Conservation (phyloP, 2,797 vertebrate species). For the Meda fulgida region DNA sequence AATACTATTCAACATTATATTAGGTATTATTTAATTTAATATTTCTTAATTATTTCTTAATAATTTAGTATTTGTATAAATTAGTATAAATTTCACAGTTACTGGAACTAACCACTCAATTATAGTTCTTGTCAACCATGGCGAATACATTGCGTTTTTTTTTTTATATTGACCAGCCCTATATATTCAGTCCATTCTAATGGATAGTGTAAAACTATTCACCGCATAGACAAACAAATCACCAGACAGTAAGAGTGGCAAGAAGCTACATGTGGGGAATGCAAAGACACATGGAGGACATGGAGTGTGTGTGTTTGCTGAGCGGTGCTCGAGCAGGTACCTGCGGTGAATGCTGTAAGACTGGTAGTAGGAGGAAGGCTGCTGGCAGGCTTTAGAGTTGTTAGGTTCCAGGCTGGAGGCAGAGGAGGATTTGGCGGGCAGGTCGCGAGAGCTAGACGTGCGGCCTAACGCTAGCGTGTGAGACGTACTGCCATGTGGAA, state of each 20-base stretch:
- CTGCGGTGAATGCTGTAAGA: constrained; percentile 87
- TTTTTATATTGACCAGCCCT: neutral
- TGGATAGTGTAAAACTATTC: neutral
- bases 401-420: constrained; percentile 87
- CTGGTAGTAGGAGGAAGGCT: constrained; percentile 80
- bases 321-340: constrained; percentile 68
- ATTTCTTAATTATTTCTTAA: neutral
- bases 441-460: constrained; percentile 85
- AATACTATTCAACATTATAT: neutral
- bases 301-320: neutral
- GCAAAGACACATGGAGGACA: constrained; percentile 31
- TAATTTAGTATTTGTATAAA: too few species aligned
- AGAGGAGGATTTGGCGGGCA: constrained; percentile 86
- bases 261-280: neutral
- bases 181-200: neutral
- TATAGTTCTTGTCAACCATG: neutral
- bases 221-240: neutral
- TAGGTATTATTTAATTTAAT: neutral
- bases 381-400: constrained; percentile 84
- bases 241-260: constrained; percentile 16
- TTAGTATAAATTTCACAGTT: neutral
- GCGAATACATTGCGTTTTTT: neutral
- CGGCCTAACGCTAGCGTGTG: constrained; percentile 85
- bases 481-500: constrained; percentile 78
- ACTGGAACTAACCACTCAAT: neutral